Conservation (phyloP, 2,113 vertebrate species). For the Oreochromis spilurus region DNA sequence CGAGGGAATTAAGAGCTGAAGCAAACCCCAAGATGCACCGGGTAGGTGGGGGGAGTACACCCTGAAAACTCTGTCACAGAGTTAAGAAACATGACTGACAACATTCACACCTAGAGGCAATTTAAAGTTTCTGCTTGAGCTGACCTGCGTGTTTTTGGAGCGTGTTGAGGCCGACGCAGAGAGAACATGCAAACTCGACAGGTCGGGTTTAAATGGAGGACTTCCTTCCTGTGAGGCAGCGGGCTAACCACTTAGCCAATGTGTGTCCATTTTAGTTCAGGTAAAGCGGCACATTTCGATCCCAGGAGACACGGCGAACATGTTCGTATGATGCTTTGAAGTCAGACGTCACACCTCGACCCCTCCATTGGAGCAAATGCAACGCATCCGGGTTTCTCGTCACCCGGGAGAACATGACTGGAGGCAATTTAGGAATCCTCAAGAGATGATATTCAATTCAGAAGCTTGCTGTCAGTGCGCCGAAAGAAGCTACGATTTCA, state of each 20-base stretch:
- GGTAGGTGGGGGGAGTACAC: neutral
- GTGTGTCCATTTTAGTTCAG: neutral
- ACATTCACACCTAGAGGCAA: neutral
- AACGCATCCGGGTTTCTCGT: neutral
- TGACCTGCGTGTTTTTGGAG: neutral
- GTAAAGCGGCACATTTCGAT: neutral
- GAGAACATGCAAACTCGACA: neutral
- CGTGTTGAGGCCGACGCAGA: neutral
- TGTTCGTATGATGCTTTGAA: slow-evolving; percentile 16
- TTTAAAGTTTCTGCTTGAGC: slow-evolving; percentile 39
- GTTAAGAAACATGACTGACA: neutral
- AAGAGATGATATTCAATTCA: slow-evolving; percentile 46
- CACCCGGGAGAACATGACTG: slow-evolving; percentile 33
- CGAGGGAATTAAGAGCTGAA: neutral
- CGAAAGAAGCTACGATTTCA: slow-evolving; percentile 18
- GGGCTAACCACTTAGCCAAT: neutral
- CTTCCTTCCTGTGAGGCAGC: neutral
- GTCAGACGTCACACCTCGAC: neutral
- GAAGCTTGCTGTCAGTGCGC: slow-evolving; percentile 1
- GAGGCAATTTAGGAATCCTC: slow-evolving; percentile 37
- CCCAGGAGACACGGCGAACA: neutral
- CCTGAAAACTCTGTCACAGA: neutral
- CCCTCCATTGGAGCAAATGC: neutral
- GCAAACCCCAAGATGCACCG: neutral
- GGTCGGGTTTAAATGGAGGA: neutral